Base-by-base conservation (phyloP, 1,140 invertebrate species). In the Bathynomus jamesi region DNA sequence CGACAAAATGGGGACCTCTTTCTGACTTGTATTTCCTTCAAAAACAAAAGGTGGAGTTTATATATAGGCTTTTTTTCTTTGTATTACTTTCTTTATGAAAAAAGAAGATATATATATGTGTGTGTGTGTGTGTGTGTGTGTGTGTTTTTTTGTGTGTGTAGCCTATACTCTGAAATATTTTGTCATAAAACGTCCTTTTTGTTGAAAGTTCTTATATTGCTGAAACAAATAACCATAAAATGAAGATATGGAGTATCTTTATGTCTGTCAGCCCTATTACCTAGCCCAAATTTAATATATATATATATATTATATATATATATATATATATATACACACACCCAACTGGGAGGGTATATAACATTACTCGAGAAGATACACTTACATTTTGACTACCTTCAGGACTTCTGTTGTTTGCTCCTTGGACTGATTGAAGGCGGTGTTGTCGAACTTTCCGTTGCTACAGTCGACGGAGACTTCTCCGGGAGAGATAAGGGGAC, bases 301-400 rank as follows among this genome's bases (percentile, higher is more conserved):
- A 53, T 53, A 53, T 53, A 53, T 53, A 53, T 53, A 53, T 40
- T 53, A 53, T 53, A 53, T 53, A 53, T 53, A 53, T 53, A 53
- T 53, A 53, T 53, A 53, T 53, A 53, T 53, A 53, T 53, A 53
- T 53, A 53, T 53, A 53, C 17, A 53, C 21, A 53, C 21, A 53
- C 21, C 13, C 21, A 53, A 17, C 13, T 53, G 21, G 13, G 21
- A 17, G 21, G 13, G 21, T 53, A 53, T 53, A 53, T 53, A 53
- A 17, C 13, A 17, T 17, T 53, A 21, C 13, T 17, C 13, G 2
- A 53, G 21, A 53, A 21, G 21, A 17, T 53, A 17, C 13, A 53
- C 40, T 53, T 53, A 53, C 40, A 53, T 53, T 53, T 53, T 53
- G 21, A 53, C 40, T 17, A 53, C 21, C 40, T 53, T 53, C 13